These are phyloP conservation scores for Phataginus tetradactyla DNA, from an alignment of 2,797 vertebrate species.

Conservation along the genomic window DNA sequence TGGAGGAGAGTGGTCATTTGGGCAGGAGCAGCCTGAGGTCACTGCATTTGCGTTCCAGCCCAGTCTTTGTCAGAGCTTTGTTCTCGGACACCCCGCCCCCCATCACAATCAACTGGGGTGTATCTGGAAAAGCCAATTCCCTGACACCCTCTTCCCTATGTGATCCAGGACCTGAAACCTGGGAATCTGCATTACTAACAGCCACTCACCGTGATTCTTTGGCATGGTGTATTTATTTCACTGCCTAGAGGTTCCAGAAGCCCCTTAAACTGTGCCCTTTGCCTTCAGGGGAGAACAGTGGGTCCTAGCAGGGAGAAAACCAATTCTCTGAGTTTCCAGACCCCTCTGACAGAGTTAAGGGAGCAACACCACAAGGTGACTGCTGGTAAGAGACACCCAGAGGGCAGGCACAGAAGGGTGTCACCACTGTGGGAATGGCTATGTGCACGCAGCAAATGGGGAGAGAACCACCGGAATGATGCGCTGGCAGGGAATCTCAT, in stretches of 20 bases:
- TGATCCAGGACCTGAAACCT: not conserved
- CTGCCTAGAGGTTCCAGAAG: not conserved
- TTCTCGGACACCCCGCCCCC: not conserved
- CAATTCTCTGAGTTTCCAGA: not conserved
- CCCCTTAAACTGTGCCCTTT: not conserved
- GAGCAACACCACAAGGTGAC: not conserved
- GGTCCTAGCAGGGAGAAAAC: not conserved
- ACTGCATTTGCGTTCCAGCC: not conserved
- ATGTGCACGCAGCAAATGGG: no score
- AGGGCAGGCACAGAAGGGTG: not conserved
- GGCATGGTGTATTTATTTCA: not conserved
- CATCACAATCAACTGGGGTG: not conserved
- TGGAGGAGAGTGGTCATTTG: not conserved
- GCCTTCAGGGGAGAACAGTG: not conserved
- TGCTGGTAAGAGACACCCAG: not conserved
- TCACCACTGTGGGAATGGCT: not conserved
- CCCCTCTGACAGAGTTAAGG: not conserved
- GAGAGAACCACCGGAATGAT: not conserved
- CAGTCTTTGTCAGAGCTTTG: not conserved
- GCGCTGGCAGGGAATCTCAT: not conserved
- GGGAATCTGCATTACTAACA: not conserved
- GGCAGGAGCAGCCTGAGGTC: not conserved
- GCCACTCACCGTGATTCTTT: not conserved
- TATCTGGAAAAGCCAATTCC: not conserved
- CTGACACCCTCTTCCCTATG: not conserved